Evolutionary conservation across 2,113 vertebrate species (phyloP).

Genomic region (Bostrychus sinensis): DNA sequence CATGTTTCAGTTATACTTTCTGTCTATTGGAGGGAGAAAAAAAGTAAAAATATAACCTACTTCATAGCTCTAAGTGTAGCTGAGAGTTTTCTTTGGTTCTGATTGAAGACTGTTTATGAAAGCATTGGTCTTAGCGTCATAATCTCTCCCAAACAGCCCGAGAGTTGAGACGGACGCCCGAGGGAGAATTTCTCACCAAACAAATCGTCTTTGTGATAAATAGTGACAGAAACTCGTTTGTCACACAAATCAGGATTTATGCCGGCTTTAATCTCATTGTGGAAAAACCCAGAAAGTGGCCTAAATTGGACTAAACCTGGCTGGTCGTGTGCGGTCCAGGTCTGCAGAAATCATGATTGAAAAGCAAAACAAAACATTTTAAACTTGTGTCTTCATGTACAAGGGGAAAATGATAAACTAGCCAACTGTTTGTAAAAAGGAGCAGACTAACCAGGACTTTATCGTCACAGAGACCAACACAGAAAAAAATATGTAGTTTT

Average conservation of each 20-base stretch:
- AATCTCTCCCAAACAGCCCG: neutral
- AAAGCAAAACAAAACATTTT: neutral
- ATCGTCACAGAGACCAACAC: too few species aligned
- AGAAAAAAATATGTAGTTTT: too few species aligned
- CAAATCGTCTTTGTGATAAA: slow-evolving; percentile 28
- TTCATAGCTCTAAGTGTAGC: neutral
- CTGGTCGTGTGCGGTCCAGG: neutral
- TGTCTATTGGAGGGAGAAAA: too few species aligned
- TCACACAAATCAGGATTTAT: slow-evolving; percentile 31
- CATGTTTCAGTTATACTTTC: too few species aligned
- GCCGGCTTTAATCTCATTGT: neutral
- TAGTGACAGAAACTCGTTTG: slow-evolving; percentile 33
- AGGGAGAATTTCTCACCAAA: slow-evolving; percentile 24
- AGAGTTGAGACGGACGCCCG: neutral
- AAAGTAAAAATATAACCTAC: too few species aligned
- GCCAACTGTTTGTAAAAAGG: too few species aligned
- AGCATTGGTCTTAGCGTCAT: neutral
- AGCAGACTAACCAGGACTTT: too few species aligned
- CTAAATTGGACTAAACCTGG: neutral
- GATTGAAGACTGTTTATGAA: neutral
- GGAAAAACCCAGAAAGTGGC: slow-evolving; percentile 5
- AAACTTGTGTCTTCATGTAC: neutral
- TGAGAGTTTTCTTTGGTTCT: neutral
- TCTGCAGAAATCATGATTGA: neutral
- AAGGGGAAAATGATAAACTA: neutral